These are phyloP conservation scores for Notothenia coriiceps DNA, from an alignment of 2,113 vertebrate species.

Conservation along the genomic window DNA sequence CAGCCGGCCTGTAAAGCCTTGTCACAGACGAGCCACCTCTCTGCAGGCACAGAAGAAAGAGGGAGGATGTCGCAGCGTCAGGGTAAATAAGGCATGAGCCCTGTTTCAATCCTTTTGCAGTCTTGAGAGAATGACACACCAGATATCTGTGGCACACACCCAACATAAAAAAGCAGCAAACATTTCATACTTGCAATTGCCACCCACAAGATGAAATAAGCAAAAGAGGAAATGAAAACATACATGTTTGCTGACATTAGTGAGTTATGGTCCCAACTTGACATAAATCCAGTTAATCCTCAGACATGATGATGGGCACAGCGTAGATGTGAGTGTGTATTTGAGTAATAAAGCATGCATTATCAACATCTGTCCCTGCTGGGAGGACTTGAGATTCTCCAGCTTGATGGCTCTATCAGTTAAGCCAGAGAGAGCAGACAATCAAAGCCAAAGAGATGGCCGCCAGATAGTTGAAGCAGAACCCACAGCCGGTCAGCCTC, in stretches of 20 bases:
- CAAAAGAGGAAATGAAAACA: neutral
- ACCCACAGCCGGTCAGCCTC: slow-evolving; percentile 23
- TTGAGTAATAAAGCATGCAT: neutral
- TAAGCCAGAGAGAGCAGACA: slow-evolving; percentile 52
- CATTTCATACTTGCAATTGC: neutral
- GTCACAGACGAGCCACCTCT: slow-evolving; percentile 46
- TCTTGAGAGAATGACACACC: slow-evolving; percentile 8
- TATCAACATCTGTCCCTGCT: slow-evolving; percentile 8
- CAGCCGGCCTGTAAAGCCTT: slow-evolving; percentile 49
- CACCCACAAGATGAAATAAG: slow-evolving; percentile 1
- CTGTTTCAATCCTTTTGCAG: slow-evolving; percentile 25
- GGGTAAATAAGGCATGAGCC: slow-evolving; percentile 62
- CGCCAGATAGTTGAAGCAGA: slow-evolving; percentile 55
- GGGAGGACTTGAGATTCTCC: slow-evolving; percentile 37
- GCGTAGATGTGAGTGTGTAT: neutral
- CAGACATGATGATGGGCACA: slow-evolving; percentile 28
- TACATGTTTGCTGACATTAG: slow-evolving; percentile 28
- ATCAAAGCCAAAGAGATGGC: slow-evolving; percentile 61
- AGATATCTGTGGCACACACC: neutral
- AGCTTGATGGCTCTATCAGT: slow-evolving; percentile 57
- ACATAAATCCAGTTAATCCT: slow-evolving; percentile 44
- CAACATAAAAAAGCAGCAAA: neutral
- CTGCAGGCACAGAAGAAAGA: slow-evolving; percentile 16
- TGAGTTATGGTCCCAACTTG: slow-evolving; percentile 10
- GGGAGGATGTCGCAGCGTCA: slow-evolving; percentile 22